Evolutionary conservation across 1,140 invertebrate genomes (phyloP).

Genomic region (Acromyrmex echinatior): DNA sequence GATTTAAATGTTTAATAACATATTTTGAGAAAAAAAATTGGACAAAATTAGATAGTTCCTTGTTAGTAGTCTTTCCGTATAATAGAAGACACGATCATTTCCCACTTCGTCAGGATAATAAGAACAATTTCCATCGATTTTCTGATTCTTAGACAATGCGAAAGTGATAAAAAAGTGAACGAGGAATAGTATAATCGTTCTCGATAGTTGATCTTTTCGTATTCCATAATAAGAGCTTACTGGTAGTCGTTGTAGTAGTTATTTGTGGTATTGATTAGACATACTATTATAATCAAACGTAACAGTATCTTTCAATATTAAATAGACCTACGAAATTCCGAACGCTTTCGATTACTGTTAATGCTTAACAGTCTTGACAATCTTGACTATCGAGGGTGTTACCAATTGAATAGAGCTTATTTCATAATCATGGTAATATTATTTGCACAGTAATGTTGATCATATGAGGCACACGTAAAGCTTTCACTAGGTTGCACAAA

Average conservation of each 20-base stretch:
- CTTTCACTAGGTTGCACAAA: slow-evolving; percentile 38
- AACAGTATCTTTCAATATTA: slow-evolving; percentile 35
- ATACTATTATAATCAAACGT: slow-evolving; percentile 16
- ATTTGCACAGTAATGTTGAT: slow-evolving; percentile 37
- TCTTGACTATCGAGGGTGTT: not conserved
- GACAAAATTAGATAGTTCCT: not conserved
- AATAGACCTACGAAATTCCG: slow-evolving; percentile 40
- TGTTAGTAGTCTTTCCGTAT: slow-evolving; percentile 14
- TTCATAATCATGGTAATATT: not conserved
- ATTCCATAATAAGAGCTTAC: slow-evolving; percentile 44
- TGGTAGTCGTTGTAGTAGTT: slow-evolving; percentile 50
- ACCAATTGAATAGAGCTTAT: slow-evolving; percentile 19
- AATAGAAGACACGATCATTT: slow-evolving; percentile 18
- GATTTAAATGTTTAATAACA: not conserved
- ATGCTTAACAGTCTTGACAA: slow-evolving; percentile 18
- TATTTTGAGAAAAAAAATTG: not conserved
- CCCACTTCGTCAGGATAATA: not conserved
- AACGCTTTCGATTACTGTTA: slow-evolving; percentile 39
- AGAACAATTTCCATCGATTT: not conserved
- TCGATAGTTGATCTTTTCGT: slow-evolving; percentile 7
- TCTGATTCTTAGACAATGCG: slow-evolving; percentile 7
- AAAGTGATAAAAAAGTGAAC: slow-evolving; percentile 30
- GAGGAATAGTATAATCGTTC: slow-evolving; percentile 2
- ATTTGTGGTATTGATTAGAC: slow-evolving; percentile 19
- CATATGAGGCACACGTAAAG: slow-evolving; percentile 44